Percentiles rank a stretch among this genome's conserved stretches.
Evolutionary conservation across 1,140 invertebrate species (phyloP).

Genomic region (Bombus difficillimus): DNA sequence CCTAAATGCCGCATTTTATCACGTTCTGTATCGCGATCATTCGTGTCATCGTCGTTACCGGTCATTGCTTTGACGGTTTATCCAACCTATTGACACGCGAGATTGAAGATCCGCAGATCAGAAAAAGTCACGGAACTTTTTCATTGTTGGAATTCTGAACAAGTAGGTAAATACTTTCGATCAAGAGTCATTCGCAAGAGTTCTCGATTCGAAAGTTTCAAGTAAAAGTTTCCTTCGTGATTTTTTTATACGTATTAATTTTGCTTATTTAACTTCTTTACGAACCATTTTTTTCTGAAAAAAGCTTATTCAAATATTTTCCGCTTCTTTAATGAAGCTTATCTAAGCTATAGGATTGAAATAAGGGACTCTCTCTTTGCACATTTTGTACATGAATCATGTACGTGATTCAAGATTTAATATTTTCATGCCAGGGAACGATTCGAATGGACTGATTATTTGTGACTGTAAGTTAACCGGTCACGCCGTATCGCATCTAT

Average conservation of each 20-base stretch:
- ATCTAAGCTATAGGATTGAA: background rate
- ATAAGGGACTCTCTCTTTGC: background rate
- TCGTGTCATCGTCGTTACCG: background rate
- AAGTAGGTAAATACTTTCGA: background rate
- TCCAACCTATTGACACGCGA: background rate
- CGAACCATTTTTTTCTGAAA: no score
- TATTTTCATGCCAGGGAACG: background rate
- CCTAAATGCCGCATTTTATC: background rate
- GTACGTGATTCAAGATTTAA: background rate
- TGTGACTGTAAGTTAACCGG: no score
- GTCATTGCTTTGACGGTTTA: background rate
- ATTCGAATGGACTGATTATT: background rate
- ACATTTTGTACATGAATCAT: background rate
- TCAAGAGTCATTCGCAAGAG: background rate
- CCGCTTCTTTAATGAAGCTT: no score
- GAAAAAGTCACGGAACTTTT: no score
- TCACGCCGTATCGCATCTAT: constrained; percentile 13
- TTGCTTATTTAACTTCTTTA: no score
- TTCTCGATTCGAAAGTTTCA: no score
- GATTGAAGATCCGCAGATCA: background rate
- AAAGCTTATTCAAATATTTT: no score
- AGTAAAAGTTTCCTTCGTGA: no score
- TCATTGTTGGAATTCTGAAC: no score
- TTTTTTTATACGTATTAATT: no score
- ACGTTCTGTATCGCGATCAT: background rate